These are phyloP conservation scores for Corbicula japonica DNA, from an alignment of 2,888 invertebrate genomes.

Conservation along the genomic window DNA sequence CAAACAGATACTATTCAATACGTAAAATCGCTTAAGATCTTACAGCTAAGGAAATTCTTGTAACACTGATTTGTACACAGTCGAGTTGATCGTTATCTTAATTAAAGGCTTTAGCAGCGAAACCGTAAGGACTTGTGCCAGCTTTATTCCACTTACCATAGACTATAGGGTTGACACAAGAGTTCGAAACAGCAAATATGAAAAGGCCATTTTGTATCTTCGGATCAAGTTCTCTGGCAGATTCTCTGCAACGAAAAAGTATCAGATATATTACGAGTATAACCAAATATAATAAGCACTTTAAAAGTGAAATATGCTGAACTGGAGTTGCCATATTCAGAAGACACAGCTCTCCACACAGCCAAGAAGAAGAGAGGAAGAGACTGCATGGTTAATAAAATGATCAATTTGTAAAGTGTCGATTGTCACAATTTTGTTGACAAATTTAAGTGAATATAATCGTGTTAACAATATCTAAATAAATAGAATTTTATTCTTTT, in stretches of 20 bases:
- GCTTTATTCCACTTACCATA: conserved; percentile 94
- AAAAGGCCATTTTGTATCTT: conserved; percentile 95
- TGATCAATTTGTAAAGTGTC: too few species aligned
- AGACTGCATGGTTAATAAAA: too few species aligned
- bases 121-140: background rate
- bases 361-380: too few species aligned
- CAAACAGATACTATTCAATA: background rate
- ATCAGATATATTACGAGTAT: too few species aligned
- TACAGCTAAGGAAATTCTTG: background rate
- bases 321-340: too few species aligned
- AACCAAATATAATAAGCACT: too few species aligned
- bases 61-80: background rate
- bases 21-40: background rate
- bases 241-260: conserved; percentile 88
- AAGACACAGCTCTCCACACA: too few species aligned
- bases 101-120: background rate
- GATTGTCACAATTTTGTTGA: too few species aligned
- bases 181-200: conserved; percentile 98
- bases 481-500: too few species aligned
- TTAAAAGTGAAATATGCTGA: too few species aligned
- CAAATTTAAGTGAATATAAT: too few species aligned
- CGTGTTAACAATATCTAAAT: too few species aligned
- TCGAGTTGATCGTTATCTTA: background rate
- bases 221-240: conserved; percentile 91
- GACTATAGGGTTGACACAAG: conserved; percentile 98